These are phyloP conservation scores for Cylindroiulus punctatus DNA, from an alignment of 2,888 invertebrate genomes.

Conservation along the genomic window DNA sequence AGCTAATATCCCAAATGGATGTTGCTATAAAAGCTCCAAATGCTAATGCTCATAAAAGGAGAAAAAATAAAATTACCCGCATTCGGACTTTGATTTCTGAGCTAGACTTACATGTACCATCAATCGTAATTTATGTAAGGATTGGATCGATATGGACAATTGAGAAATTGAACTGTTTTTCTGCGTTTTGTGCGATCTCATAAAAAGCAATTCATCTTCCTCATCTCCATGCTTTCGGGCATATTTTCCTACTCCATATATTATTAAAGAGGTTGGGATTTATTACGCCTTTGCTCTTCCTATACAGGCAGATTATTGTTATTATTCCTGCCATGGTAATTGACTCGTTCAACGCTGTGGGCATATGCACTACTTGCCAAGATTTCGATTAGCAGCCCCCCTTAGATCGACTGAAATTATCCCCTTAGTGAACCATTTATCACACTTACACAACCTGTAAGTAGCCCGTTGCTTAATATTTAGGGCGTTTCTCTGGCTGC, in stretches of 20 bases:
- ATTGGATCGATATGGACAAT: background rate
- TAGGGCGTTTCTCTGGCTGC: background rate
- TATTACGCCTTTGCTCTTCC: background rate
- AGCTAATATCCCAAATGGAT: slow-evolving; percentile 25
- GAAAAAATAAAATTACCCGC: background rate
- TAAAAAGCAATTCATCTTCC: slow-evolving; percentile 12
- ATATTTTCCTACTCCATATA: background rate
- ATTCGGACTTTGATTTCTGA: background rate
- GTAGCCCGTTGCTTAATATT: slow-evolving; percentile 16
- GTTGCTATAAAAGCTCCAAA: background rate
- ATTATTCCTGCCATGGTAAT: slow-evolving; percentile 16
- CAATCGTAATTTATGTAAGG: background rate
- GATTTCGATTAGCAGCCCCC: slow-evolving; percentile 9
- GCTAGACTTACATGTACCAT: no score
- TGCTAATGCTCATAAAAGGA: background rate
- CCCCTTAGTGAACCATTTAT: slow-evolving; percentile 14
- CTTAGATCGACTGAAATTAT: slow-evolving; percentile 23
- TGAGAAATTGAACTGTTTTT: background rate
- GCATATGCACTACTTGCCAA: slow-evolving; percentile 16
- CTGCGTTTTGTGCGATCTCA: background rate
- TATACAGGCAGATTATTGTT: background rate
- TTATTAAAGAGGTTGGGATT: slow-evolving; percentile 33
- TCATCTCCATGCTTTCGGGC: background rate
- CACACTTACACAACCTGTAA: background rate
- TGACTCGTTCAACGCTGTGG: background rate